A percentile compares a stretch with the other conserved stretches of the same genome.
These are phyloP conservation scores for Whitmania pigra DNA, from an alignment of 1,140 invertebrate species.

Conservation along the genomic window DNA sequence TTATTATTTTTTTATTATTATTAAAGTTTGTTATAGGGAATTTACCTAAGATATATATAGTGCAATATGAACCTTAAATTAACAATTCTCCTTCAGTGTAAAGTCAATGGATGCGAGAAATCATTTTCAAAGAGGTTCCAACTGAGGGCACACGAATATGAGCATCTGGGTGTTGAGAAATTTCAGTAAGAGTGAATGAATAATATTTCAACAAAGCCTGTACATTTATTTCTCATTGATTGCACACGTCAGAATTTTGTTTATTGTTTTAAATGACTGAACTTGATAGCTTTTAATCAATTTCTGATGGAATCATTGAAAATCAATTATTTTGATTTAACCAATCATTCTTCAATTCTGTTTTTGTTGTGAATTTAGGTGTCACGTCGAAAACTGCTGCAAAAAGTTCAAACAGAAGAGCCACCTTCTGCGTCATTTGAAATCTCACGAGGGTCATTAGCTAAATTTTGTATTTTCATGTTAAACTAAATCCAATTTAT, in stretches of 20 bases:
- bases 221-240: no score
- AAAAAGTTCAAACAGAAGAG: constrained; percentile 33
- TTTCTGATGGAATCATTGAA: no score
- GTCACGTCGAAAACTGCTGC: constrained; percentile 68
- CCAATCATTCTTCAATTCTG: constrained; percentile 46
- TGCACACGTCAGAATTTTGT: no score
- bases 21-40: no score
- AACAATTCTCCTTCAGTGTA: neutral
- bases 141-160: constrained; percentile 12
- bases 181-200: constrained; percentile 48
- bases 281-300: no score
- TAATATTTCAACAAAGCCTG: no score
- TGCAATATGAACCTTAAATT: no score
- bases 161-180: constrained; percentile 14
- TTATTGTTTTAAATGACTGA: no score
- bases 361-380: constrained; percentile 72
- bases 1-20: no score
- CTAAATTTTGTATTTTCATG: constrained; percentile 35
- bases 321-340: no score
- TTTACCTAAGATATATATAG: no score
- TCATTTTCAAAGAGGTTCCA: constrained; percentile 7
- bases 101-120: constrained; percentile 6
- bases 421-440: constrained; percentile 50
- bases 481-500: neutral
- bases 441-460: constrained; percentile 81